Evolutionary conservation across 2,888 invertebrate genomes (phyloP), one percentile per base, ranked within the genome.

Genomic region (Stenchaetothrips biformis): DNA sequence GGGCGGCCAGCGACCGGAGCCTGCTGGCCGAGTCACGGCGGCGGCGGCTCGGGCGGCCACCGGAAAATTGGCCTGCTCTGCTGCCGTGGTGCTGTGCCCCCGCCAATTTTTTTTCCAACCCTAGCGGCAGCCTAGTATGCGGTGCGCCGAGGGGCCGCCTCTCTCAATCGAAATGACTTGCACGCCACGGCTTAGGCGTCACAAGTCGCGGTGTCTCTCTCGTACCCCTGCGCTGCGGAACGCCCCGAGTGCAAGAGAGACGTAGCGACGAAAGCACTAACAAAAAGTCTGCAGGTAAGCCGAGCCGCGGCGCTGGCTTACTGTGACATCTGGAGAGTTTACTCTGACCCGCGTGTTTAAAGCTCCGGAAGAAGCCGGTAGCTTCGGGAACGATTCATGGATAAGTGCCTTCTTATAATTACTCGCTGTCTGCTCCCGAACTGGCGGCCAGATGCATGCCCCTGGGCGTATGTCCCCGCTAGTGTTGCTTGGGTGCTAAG

Each of bases 21-120:
- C 53, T 53, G 53, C 53, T 13, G 25, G 21, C 67, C 67, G 21
- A n/a, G 37, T 9, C 67, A 21, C 67, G 21, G 67, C n/a, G n/a
- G n/a, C n/a, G n/a, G n/a, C n/a, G n/a, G n/a, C 16, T 18, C 21
- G 21, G 67, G 67, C 67, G 25, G 9, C 67, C 67, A 25, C 21
- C 67, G 67, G 67, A 74, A 74, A 74, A 74, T 74, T 74, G 67
- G 67, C 25, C 53, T 18, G 62, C 21, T 13, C 21, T 62, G 62
- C 62, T 62, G 3, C 62, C n/a, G n/a, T 2, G n/a, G 18, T 62
- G n/a, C 62, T 21, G n/a, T 7, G 3, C 62, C 21, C n/a, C 67
- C 1, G 21, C 18, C 53, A 13, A 18, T 18, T 18, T 53, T 18
- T 53, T 53, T 18, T 1, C 53, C 53, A 13, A 0, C 18, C 13